Percentiles rank a stretch among this genome's conserved stretches.
phyloP scores from a whole-genome alignment of 1,140 invertebrate species.

The Bombus sibiricus region DNA sequence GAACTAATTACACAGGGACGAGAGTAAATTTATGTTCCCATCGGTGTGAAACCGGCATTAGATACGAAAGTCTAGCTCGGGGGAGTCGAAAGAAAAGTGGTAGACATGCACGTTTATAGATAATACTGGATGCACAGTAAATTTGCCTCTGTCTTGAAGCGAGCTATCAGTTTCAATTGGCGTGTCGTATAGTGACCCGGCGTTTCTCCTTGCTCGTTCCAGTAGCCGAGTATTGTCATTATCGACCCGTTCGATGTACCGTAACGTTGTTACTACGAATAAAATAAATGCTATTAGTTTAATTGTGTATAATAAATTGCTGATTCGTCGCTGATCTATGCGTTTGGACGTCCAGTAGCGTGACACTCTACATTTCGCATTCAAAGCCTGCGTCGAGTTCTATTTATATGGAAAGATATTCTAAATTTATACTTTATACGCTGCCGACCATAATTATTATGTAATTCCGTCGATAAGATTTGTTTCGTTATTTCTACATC shows the following conservation, averaged over 20 bases:
- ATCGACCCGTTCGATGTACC: constrained; percentile 19
- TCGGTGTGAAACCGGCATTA: constrained; percentile 23
- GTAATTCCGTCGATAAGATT: too few relatives aligned
- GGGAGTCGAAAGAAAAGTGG: not conserved
- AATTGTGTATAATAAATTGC: constrained; percentile 1
- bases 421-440: not conserved
- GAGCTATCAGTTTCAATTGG: constrained; percentile 42
- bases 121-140: constrained; percentile 34
- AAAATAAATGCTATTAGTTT: constrained; percentile 31
- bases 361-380: not conserved
- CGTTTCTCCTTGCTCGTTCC: constrained; percentile 23
- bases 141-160: constrained; percentile 16
- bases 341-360: not conserved
- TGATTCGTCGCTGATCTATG: not conserved
- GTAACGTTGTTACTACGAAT: not conserved
- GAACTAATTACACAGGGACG: not conserved
- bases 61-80: not conserved
- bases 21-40: not conserved
- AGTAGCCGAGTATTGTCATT: constrained; percentile 29
- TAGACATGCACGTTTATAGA: constrained; percentile 5
- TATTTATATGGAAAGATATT: not conserved
- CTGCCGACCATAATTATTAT: too few relatives aligned
- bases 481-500: too few relatives aligned
- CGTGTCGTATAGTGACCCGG: constrained; percentile 8
- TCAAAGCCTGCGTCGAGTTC: not conserved